phyloP scores from a whole-genome alignment of 2,797 vertebrate species.

The Poeciliopsis gracilis region DNA sequence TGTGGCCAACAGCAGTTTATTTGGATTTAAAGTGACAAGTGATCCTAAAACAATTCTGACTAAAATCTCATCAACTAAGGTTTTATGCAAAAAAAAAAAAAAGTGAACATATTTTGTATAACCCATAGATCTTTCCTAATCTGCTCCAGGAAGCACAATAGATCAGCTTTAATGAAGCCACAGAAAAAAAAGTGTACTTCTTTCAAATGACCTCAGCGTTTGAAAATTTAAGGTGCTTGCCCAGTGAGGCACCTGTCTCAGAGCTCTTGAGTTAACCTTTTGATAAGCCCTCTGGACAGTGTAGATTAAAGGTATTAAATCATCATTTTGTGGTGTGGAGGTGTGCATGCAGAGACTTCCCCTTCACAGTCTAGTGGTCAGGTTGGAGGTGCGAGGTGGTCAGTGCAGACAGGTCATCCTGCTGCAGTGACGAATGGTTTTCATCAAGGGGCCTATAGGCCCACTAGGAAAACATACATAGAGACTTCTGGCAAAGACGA shows the following conservation, averaged over 20 bases:
- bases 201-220: slow-evolving; percentile 22
- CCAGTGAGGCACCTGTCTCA: slow-evolving; percentile 42
- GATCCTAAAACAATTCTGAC: too few relatives aligned
- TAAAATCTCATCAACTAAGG: too few relatives aligned
- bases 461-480: slow-evolving; percentile 85
- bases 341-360: slow-evolving; percentile 90
- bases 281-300: slow-evolving; percentile 83
- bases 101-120: too few relatives aligned
- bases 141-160: slow-evolving; percentile 13
- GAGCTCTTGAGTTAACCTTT: slow-evolving; percentile 82
- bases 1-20: too few relatives aligned
- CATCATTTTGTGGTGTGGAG: slow-evolving; percentile 85
- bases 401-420: slow-evolving; percentile 91
- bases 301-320: slow-evolving; percentile 98
- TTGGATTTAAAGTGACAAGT: too few relatives aligned
- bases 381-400: slow-evolving; percentile 78
- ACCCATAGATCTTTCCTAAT: too few relatives aligned
- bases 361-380: slow-evolving; percentile 91
- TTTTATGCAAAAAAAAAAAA: too few relatives aligned
- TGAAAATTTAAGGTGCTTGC: slow-evolving; percentile 28
- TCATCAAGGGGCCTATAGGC: slow-evolving; percentile 89
- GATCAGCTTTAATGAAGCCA: slow-evolving; percentile 28
- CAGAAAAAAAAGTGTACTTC: slow-evolving; percentile 11
- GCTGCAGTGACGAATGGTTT: slow-evolving; percentile 92
- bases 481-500: slow-evolving; percentile 85